Evolutionary conservation across 1,140 invertebrate genomes (phyloP).

Genomic region (Nymphalis io): DNA sequence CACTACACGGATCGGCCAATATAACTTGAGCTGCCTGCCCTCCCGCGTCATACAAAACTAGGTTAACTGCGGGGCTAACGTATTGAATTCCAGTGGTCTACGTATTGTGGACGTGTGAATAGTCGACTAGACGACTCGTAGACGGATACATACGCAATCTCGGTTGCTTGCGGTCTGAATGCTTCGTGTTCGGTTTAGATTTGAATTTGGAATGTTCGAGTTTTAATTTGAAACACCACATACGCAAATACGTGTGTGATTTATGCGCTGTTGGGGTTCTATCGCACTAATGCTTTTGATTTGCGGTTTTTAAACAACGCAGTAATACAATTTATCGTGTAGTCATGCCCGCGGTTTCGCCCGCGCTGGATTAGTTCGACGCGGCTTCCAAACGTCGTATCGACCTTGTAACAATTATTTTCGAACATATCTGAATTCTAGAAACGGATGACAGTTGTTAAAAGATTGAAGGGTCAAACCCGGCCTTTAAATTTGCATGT

Average conservation of each 20-base stretch:
- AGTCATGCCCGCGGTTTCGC: background rate
- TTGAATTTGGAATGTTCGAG: conserved; percentile 47
- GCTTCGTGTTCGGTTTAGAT: conserved; percentile 49
- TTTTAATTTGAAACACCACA: conserved; percentile 14
- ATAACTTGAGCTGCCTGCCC: conserved; percentile 42
- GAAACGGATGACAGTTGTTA: too few relatives aligned
- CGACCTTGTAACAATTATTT: too few relatives aligned
- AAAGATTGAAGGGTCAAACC: too few relatives aligned
- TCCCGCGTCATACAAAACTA: conserved; percentile 28
- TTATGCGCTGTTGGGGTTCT: background rate
- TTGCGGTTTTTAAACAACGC: conserved; percentile 2
- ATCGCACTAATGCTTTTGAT: background rate
- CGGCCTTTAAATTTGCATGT: too few relatives aligned
- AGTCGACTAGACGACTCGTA: conserved; percentile 70
- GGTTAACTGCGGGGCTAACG: conserved; percentile 40
- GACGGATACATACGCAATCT: conserved; percentile 60
- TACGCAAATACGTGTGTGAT: too few relatives aligned
- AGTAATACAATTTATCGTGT: conserved; percentile 2
- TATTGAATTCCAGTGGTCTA: conserved; percentile 50
- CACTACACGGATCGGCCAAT: conserved; percentile 61
- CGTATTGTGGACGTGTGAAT: conserved; percentile 53
- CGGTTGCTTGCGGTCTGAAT: conserved; percentile 44
- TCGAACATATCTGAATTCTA: too few relatives aligned
- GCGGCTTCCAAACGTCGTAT: too few relatives aligned
- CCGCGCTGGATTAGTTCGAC: background rate